Base-by-base conservation (phyloP, 92 coral and sea anemone species). In the Muricea muricata region DNA sequence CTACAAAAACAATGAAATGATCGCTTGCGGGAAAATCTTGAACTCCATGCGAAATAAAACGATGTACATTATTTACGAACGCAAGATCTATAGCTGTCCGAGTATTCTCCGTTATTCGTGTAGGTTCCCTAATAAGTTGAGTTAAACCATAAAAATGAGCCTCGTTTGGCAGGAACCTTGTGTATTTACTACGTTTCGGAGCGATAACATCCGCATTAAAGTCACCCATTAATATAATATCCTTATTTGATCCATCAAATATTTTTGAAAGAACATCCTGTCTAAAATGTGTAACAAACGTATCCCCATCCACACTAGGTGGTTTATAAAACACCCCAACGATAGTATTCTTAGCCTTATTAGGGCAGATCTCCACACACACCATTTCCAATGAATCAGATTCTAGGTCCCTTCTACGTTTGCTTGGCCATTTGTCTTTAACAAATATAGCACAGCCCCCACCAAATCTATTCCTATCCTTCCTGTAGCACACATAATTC, bases 371-470 rank as follows among this genome's bases (percentile, higher is more conserved):
- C 61, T 85, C 84, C 25, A 85, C 89, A 78, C 89, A 85, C 41
- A 85, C 89, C 84, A 85, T 85, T 86, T 86, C 90, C 68, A 69
- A 37, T 67, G 85, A 79, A 54, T 79, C 81, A 57, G 90, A 79
- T 81, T 86, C 90, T 75, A 86, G 79, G 65, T 86, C 86, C 34
- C 72, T 54, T 86, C 90, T 50, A 61, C 82, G 76, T 74, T 87
- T 87, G 79, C 90, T 79, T 35, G 90, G 86, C 90, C 90, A 80
- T 80, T 68, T 87, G 56, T 79, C 71, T 82, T 75, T 87, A 35
- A 87, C 81, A 80, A 87, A 80, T 52, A 71, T 86, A 74, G 90
- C 86, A 61, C 86, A 86, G 65, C 81, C 86, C 34, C 89, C 85
- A 70, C 73, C 86, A 79, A 52, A 67, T 29, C 82, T 81, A 80